Evolutionary conservation across 1,140 invertebrate species (phyloP).

Genomic region (Achroia grisella): DNA sequence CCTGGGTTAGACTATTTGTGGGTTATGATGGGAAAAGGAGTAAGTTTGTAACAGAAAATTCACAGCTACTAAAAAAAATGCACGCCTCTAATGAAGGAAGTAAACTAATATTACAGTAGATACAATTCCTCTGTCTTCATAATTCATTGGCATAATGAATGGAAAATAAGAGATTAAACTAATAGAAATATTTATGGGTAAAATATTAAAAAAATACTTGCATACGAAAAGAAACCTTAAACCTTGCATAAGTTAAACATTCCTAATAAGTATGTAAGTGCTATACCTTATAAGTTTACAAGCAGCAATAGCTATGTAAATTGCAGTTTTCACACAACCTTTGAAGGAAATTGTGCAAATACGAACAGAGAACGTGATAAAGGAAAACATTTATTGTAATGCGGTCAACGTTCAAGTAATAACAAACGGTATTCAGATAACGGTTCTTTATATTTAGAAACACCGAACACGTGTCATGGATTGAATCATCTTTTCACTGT

Average conservation of each 20-base stretch:
- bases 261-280: too few relatives aligned
- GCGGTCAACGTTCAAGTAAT: slow-evolving; percentile 49
- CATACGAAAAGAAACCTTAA: too few relatives aligned
- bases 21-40: background rate
- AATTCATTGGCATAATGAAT: too few relatives aligned
- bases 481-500: slow-evolving; percentile 52
- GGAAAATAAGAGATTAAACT: too few relatives aligned
- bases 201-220: too few relatives aligned
- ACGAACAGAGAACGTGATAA: slow-evolving; percentile 29
- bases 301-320: slow-evolving; percentile 8
- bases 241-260: too few relatives aligned
- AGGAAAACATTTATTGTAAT: slow-evolving; percentile 50
- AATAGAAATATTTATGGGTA: too few relatives aligned
- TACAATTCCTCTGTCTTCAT: too few relatives aligned
- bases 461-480: slow-evolving; percentile 47
- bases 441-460: slow-evolving; percentile 64
- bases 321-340: slow-evolving; percentile 2
- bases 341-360: slow-evolving; percentile 17
- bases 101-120: too few relatives aligned
- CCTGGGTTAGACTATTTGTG: background rate
- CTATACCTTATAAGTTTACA: background rate
- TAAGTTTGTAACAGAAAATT: too few relatives aligned
- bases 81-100: too few relatives aligned
- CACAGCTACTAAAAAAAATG: too few relatives aligned
- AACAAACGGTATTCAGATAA: slow-evolving; percentile 57